Conservation (phyloP, 2,888 invertebrate species). For the Phyllotreta cruciferae region DNA sequence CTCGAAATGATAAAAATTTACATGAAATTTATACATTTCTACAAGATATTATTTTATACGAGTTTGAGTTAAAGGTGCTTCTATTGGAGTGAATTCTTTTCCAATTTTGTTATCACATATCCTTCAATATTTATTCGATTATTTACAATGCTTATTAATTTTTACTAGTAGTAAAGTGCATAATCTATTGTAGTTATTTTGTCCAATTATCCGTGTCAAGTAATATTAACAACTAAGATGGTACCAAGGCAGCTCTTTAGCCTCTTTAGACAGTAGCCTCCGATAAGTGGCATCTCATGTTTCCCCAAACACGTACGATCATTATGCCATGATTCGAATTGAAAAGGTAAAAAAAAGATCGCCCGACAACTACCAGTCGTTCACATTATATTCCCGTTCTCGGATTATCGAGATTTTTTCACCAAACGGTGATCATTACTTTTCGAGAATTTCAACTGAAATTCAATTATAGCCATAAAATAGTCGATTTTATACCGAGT, state of each 20-base stretch:
- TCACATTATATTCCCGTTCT: conserved; percentile 39
- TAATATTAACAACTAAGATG: conserved; percentile 4
- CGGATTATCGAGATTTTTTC: conserved; percentile 39
- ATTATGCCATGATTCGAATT: conserved; percentile 48
- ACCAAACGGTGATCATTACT: conserved; percentile 31
- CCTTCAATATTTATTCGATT: too few species aligned
- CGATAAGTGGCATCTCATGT: conserved; percentile 58
- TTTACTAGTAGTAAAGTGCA: too few species aligned
- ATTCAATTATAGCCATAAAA: conserved; percentile 26
- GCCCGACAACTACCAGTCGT: conserved; percentile 33
- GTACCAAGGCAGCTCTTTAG: conserved; percentile 3
- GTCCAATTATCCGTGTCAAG: conserved; percentile 11
- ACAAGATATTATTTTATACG: too few species aligned
- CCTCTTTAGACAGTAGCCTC: conserved; percentile 46
- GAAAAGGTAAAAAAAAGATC: conserved; percentile 35
- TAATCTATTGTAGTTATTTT: background rate
- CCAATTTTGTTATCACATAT: too few species aligned
- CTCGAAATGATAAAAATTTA: conserved; percentile 6
- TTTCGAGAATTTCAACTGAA: conserved; percentile 21
- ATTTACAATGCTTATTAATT: too few species aligned
- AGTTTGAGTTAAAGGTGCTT: too few species aligned
- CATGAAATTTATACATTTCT: background rate
- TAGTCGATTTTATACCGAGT: conserved; percentile 25
- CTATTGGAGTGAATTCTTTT: too few species aligned
- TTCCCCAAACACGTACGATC: conserved; percentile 55